Evolutionary conservation across 2,888 invertebrate species (phyloP).

Genomic region (Catocala nupta): DNA sequence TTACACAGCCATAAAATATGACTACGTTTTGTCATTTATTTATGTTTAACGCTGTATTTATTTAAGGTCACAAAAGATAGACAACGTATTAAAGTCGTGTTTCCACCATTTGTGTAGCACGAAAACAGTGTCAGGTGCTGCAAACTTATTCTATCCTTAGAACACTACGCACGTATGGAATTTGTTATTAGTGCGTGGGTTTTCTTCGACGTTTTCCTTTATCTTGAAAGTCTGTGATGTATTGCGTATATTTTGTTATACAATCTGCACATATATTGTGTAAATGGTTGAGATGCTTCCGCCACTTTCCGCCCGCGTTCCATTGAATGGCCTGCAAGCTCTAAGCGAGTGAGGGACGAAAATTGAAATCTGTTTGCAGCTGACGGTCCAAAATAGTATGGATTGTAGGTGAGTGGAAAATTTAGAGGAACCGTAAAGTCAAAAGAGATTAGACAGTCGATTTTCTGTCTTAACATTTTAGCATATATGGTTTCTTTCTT

Average conservation of each 20-base stretch:
- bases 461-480: no score
- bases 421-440: no score
- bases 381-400: background rate
- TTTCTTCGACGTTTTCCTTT: conserved; percentile 17
- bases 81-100: no score
- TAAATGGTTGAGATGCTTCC: background rate
- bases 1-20: no score
- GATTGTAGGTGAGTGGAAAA: no score
- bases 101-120: background rate
- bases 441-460: no score
- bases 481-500: no score
- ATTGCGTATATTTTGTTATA: conserved; percentile 19
- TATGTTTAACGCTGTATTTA: no score
- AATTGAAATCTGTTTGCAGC: background rate
- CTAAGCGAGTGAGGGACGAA: background rate
- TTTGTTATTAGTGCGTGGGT: conserved; percentile 17
- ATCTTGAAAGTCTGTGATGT: conserved; percentile 27
- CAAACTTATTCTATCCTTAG: conserved; percentile 17
- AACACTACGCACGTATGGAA: conserved; percentile 30
- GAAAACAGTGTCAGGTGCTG: conserved; percentile 19
- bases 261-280: conserved; percentile 19
- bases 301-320: conserved; percentile 2
- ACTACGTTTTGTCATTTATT: no score
- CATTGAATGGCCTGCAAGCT: background rate
- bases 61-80: no score